Evolutionary conservation across 2,797 vertebrate species (phyloP).

Genomic region (Xenops minutus): DNA sequence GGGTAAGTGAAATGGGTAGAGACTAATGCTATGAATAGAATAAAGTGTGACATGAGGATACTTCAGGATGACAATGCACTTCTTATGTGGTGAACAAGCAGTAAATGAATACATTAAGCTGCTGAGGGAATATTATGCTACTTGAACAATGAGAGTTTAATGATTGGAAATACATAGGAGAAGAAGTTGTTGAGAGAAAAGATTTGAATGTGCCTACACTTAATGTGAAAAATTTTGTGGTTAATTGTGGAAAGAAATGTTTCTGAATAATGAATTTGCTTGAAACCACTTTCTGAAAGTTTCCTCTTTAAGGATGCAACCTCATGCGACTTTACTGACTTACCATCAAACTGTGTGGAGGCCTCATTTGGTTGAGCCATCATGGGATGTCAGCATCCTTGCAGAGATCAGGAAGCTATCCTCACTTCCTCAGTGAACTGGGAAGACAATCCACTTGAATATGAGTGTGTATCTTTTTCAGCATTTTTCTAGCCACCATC

Average conservation of each 20-base stretch:
- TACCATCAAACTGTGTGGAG: neutral
- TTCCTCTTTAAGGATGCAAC: neutral
- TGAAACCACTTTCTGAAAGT: neutral
- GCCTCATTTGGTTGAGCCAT: neutral
- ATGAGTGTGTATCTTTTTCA: neutral
- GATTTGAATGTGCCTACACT: rapidly evolving
- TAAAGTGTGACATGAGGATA: neutral
- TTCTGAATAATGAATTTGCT: neutral
- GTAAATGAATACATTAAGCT: neutral
- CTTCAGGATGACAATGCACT: neutral
- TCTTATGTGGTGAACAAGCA: neutral
- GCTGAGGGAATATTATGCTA: neutral
- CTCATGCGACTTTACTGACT: neutral
- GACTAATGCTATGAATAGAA: neutral
- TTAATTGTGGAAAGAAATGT: neutral
- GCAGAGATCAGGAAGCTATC: neutral
- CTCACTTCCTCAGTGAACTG: neutral
- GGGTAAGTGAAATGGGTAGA: neutral
- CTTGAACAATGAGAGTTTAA: neutral
- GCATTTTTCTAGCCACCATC: neutral
- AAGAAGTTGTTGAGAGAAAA: neutral
- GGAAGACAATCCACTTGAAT: neutral
- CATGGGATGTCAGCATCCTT: neutral
- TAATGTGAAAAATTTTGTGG: neutral
- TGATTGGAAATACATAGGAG: neutral